phyloP scores from a whole-genome alignment of 2,888 invertebrate species.

The Lepetodrilus schrolli region DNA sequence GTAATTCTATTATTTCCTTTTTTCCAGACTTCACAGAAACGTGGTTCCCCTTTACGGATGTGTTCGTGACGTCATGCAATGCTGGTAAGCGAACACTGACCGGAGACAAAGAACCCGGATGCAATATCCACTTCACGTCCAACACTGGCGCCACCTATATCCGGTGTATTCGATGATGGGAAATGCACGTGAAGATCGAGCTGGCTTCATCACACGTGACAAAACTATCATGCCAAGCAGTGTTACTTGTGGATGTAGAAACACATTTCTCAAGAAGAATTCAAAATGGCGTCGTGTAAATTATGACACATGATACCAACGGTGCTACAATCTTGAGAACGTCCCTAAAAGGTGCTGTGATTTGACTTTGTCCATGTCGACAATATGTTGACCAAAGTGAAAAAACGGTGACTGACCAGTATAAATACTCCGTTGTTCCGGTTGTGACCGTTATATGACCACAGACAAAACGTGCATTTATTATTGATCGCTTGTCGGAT shows the following conservation, averaged over 20 bases:
- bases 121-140: background rate
- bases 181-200: too few relatives aligned
- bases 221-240: background rate
- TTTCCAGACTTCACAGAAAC: conserved; percentile 34
- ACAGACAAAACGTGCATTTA: too few relatives aligned
- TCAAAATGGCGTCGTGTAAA: background rate
- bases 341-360: conserved; percentile 1
- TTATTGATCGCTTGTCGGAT: too few relatives aligned
- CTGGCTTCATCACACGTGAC: too few relatives aligned
- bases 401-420: background rate
- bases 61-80: conserved; percentile 10
- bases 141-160: background rate
- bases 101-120: background rate
- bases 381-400: conserved; percentile 5
- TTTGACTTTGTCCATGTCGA: background rate
- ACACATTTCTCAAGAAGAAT: background rate
- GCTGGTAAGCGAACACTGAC: background rate
- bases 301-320: background rate
- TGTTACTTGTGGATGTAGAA: background rate
- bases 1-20: background rate
- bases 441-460: too few relatives aligned
- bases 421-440: background rate
- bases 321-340: background rate
- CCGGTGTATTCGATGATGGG: background rate
- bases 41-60: conserved; percentile 38